Evolutionary conservation across 2,113 vertebrate species (phyloP).

Genomic region (Sclerurus mexicanus): DNA sequence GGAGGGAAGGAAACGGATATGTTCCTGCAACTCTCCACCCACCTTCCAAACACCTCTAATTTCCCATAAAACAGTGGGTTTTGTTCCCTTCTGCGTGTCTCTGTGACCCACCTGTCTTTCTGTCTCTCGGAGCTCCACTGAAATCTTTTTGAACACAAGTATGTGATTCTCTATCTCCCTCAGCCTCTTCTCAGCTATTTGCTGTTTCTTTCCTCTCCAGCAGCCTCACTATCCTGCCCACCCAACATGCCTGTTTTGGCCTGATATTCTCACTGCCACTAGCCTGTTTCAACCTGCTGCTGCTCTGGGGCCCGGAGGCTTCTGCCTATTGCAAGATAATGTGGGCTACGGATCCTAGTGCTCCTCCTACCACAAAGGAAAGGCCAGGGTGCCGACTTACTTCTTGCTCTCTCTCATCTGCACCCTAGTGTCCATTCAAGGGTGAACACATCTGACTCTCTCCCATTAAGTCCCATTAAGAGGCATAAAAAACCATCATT

Average conservation of each 20-base stretch:
- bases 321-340: constrained; percentile 3
- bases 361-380: neutral
- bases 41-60: neutral
- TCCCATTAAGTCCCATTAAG: neutral
- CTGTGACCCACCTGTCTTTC: neutral
- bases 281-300: constrained; percentile 45
- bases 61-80: neutral
- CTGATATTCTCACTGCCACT: constrained; percentile 3
- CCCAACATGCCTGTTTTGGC: constrained; percentile 25
- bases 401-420: neutral
- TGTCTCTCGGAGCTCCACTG: neutral
- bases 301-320: neutral
- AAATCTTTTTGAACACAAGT: neutral
- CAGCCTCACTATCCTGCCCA: neutral
- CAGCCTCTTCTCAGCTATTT: neutral
- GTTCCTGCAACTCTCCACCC: neutral
- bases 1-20: neutral
- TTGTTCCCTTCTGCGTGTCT: neutral
- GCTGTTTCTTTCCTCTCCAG: neutral
- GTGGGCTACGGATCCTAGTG: neutral
- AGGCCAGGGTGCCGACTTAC: neutral
- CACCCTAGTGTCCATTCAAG: neutral
- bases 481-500: neutral
- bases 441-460: neutral
- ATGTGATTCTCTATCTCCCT: neutral